Percentiles rank a stretch among this genome's conserved stretches.
Conservation (phyloP, 2,113 vertebrate genomes). For the zebrafish (Danio rerio) region DNA sequence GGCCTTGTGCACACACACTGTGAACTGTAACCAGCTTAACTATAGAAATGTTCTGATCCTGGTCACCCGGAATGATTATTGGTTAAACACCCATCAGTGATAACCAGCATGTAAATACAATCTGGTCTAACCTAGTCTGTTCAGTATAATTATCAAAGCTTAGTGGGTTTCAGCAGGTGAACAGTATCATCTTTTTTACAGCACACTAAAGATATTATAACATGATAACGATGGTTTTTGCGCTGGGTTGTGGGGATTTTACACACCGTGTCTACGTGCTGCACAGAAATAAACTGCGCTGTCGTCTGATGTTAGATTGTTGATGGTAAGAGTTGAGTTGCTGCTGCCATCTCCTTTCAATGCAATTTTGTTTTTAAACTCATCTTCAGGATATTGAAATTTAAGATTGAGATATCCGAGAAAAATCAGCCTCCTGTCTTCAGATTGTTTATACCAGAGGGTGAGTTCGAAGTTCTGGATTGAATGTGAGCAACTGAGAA, state of each 20-base stretch:
- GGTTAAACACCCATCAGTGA: too few species aligned
- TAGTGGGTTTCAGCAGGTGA: constrained; percentile 18
- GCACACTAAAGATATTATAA: not conserved
- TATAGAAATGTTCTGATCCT: too few species aligned
- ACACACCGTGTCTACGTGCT: constrained; percentile 45
- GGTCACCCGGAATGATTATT: too few species aligned
- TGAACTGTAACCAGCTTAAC: too few species aligned
- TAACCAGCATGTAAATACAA: too few species aligned
- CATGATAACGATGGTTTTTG: constrained; percentile 39
- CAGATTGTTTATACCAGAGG: constrained; percentile 44
- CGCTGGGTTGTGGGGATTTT: constrained; percentile 17
- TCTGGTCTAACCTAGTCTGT: too few species aligned
- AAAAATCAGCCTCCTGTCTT: not conserved
- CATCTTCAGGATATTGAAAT: constrained; percentile 2
- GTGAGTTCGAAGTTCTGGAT: not conserved
- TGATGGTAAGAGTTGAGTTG: not conserved
- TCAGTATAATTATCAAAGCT: too few species aligned
- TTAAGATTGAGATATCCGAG: constrained; percentile 27
- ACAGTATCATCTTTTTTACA: not conserved
- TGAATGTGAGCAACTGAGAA: constrained; percentile 34
- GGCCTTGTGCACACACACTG: too few species aligned
- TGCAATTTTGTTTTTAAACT: not conserved
- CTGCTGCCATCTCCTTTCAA: constrained; percentile 24
- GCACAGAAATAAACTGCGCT: constrained; percentile 47
- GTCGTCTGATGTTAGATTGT: not conserved